A percentile compares a stretch with the other conserved stretches of the same genome.
phyloP scores from a whole-genome alignment of 2,888 invertebrate genomes.

The Empis livida region DNA sequence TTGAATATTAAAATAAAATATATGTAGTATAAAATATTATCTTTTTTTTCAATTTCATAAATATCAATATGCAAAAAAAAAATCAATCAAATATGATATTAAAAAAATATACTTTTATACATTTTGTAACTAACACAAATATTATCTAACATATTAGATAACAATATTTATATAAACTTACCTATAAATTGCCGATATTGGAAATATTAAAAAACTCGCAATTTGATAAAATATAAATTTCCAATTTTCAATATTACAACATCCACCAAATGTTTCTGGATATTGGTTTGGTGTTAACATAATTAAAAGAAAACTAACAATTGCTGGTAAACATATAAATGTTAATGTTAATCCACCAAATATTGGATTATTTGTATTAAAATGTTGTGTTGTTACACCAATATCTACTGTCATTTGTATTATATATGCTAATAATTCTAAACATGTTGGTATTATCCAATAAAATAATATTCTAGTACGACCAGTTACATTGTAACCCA shows the following conservation, averaged over 20 bases:
- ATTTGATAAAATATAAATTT: conserved; percentile 39
- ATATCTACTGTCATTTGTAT: conserved; percentile 54
- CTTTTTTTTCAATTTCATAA: no score
- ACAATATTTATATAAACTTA: neutral
- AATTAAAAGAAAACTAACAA: conserved; percentile 45
- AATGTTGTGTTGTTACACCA: conserved; percentile 51
- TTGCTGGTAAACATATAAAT: conserved; percentile 41
- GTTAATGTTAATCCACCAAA: conserved; percentile 38
- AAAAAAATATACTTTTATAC: no score
- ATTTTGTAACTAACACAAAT: neutral
- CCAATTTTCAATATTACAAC: conserved; percentile 36
- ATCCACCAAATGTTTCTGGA: conserved; percentile 17
- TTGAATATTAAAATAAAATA: no score
- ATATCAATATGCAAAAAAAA: no score
- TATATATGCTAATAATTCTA: conserved; percentile 50
- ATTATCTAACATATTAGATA: neutral
- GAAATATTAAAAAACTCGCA: conserved; percentile 42
- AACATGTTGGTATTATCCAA: conserved; percentile 41
- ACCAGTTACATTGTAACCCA: conserved; percentile 23
- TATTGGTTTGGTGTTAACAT: conserved; percentile 46
- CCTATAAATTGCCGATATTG: conserved; percentile 18
- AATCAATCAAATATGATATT: no score
- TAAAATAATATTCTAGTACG: conserved; percentile 32
- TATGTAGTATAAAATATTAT: no score
- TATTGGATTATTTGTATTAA: conserved; percentile 42